Base-by-base conservation (phyloP, 2,888 invertebrate species). In the Aethes cnicana region DNA sequence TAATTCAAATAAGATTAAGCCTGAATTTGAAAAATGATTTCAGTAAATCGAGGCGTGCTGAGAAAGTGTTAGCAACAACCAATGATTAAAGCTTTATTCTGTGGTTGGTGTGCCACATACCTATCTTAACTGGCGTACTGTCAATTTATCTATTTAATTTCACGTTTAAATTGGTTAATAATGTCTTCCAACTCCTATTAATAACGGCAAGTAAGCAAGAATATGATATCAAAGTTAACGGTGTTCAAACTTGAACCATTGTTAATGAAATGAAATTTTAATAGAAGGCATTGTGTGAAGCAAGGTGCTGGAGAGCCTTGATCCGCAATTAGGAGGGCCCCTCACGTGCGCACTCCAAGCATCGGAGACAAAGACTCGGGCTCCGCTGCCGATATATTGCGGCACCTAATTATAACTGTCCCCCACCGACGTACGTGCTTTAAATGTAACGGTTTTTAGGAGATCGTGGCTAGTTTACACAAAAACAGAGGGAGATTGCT, bases 311-410 rank as follows among this genome's bases (percentile, higher is more conserved):
- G 28, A 21, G 7, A 26, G 26, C 61, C 65, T 68, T 69, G 64
- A 75, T 75, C 77, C 74, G 69, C 75, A 77, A 81, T 81, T 79
- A 77, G 66, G 61, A 61, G 62, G 64, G 60, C 56, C 63, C 64
- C 73, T 75, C 83, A 83, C 81, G 83, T 78, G 64, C 71, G 62
- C 63, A 65, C 66, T 61, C 56, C 67, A 65, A 77, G 75, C 71
- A 70, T 79, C 79, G 74, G 69, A 69, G 73, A 69, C 70, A 68
- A 69, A 66, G 61, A 68, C 67, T 53, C 56, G 56, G 64, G 43
- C 54, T 55, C 47, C 26, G 36, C 41, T 25, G 33, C 21, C 28
- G 12, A 36, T 18, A 35, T 53, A 32, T 28, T 47, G 35, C 47
- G 53, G 30, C 53, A 47, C 47, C 47, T 47, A 47, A 53, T 47